Base-by-base conservation (phyloP, 2,888 invertebrate genomes). In the Ypsolopha scabrella region DNA sequence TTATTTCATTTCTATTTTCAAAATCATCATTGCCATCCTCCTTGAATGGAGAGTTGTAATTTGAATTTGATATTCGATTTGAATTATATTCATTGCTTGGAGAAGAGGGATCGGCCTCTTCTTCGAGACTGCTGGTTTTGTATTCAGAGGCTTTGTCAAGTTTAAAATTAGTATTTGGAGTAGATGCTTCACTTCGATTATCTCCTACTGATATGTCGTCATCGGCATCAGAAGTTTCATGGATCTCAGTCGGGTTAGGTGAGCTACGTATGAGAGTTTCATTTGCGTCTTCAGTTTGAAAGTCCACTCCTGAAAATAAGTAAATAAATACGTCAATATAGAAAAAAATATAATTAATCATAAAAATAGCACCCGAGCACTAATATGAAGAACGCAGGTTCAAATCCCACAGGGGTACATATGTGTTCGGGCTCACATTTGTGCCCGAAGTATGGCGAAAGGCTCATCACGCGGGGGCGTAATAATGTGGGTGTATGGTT, bases 201-300 rank as follows among this genome's bases (percentile, higher is more conserved):
- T 85, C 80, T 2, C 86, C 80, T 24, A 86, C 82, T 4, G 83
- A 81, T 54, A 86, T 82, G 53, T 87, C 85, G 51, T 86, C 81
- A 36, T 85, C 80, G 0, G 64, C 60, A 47, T 81, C 82, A 0
- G 81, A 80, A 1, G 69, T 63, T 47, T 80, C 80, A 0, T 69
- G 55, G 38, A 77, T 73, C 13, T 67, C 72, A 46, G 75, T 76
- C 4, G 11, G 11, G 8, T 37, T 36, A 14, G 63, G 79, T 7
- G 54, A 75, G 41, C 63, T 64, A 35, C 67, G 69, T 50, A 72
- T 61, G 14, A 56, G 54, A 1, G 57, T 55, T 37, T 69, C 65
- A 47, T 65, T 62, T 9, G 76, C 74, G 8, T 72, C 74, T n/a
- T 73, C 72, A 11, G 58, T 65, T 46, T 64, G 65, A n/a, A 61